phyloP scores from a whole-genome alignment of 2,888 invertebrate species.

The Calameuta pallipes region DNA sequence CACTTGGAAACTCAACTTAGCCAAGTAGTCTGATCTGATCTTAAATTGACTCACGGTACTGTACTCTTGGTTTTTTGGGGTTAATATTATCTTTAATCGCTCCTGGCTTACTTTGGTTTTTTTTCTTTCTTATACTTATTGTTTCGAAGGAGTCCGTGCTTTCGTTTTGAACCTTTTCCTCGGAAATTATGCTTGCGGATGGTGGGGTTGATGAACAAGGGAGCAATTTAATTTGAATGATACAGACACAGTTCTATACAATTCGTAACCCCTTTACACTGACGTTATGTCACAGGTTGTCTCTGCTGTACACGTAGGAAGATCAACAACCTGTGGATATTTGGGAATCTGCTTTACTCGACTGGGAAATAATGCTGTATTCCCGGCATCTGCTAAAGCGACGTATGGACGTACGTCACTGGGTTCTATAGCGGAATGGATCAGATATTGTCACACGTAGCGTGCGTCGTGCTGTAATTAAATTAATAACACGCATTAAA shows the following conservation, averaged over 20 bases:
- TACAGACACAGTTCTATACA: too few relatives aligned
- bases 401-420: background rate
- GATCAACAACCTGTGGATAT: slow-evolving; percentile 64
- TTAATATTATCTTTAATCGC: background rate
- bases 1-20: background rate
- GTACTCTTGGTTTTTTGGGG: background rate
- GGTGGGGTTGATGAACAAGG: too few relatives aligned
- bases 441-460: background rate
- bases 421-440: background rate
- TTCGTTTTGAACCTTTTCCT: too few relatives aligned
- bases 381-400: background rate
- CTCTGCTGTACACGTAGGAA: slow-evolving; percentile 38
- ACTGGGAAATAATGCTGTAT: slow-evolving; percentile 7
- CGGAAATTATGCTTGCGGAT: too few relatives aligned
- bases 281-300: slow-evolving; percentile 16
- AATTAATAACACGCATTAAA: background rate
- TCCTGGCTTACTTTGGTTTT: background rate
- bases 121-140: too few relatives aligned
- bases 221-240: too few relatives aligned
- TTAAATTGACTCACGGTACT: background rate
- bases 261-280: background rate
- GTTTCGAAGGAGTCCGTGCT: too few relatives aligned
- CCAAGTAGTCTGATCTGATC: background rate
- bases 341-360: slow-evolving; percentile 57
- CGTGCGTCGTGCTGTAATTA: background rate